phyloP scores from a whole-genome alignment of 2,797 vertebrate species.

The Rhabdophis nuchalis region DNA sequence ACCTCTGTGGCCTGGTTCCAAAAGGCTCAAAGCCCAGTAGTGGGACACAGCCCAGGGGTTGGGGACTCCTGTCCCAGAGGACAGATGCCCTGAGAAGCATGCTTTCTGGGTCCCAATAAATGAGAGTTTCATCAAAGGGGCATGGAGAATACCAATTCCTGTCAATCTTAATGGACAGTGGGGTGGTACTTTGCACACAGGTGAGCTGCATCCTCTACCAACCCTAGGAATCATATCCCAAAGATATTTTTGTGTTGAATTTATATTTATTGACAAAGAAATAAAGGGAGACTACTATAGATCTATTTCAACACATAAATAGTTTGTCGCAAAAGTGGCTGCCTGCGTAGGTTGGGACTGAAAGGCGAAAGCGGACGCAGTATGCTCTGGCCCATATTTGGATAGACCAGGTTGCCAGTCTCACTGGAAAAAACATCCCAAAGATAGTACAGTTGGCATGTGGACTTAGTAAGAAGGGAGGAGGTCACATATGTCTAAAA shows the following conservation, averaged over 20 bases:
- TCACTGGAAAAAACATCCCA: background rate
- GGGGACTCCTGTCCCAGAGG: background rate
- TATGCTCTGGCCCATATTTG: no score
- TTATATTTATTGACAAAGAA: no score
- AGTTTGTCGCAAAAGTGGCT: no score
- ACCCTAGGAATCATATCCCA: background rate
- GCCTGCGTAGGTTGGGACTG: no score
- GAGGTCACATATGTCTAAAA: background rate
- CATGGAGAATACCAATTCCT: background rate
- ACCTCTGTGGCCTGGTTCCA: no score
- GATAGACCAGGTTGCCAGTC: no score
- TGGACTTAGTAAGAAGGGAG: background rate
- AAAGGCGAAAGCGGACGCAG: no score
- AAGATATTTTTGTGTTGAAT: background rate
- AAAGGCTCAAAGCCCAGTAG: background rate
- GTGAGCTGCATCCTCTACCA: background rate
- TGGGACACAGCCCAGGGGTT: background rate
- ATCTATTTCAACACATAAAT: no score
- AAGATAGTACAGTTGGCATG: background rate
- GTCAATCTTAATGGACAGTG: background rate
- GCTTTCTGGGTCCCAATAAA: background rate
- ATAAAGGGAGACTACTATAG: no score
- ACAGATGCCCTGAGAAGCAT: background rate
- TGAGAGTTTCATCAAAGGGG: background rate
- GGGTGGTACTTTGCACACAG: background rate